Evolutionary conservation across 2,113 vertebrate genomes (phyloP).

Genomic region (Lichenostomus cassidix): DNA sequence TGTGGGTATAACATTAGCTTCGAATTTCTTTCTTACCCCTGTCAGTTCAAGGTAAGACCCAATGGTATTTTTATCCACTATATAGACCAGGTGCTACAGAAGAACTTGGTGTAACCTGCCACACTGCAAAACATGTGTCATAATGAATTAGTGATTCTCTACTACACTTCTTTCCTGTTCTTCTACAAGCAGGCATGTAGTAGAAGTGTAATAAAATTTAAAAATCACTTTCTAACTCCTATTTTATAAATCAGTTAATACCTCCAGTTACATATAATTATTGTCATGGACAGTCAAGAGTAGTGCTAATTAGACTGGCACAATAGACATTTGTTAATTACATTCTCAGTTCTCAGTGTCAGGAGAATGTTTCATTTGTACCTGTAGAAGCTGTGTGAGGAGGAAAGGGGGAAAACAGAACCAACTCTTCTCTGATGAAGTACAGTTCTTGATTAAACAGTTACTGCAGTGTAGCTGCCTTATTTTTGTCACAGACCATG

Average conservation of each 20-base stretch:
- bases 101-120: background rate
- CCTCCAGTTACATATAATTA: background rate
- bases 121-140: constrained; percentile 1
- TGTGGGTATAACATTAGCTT: background rate
- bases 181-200: background rate
- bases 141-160: background rate
- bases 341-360: background rate
- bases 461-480: background rate
- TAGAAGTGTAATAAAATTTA: background rate
- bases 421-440: background rate
- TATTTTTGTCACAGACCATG: background rate
- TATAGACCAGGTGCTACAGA: background rate
- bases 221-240: background rate
- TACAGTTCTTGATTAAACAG: background rate
- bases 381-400: background rate
- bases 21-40: background rate
- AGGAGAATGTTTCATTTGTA: background rate
- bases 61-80: background rate
- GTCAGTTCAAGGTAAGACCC: background rate
- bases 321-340: background rate
- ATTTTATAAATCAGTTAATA: background rate
- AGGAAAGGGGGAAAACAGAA: background rate
- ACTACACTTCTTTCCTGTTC: background rate
- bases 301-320: background rate
- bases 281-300: background rate